phyloP scores from a whole-genome alignment of 2,113 vertebrate genomes.

The Pardalotus punctatus region DNA sequence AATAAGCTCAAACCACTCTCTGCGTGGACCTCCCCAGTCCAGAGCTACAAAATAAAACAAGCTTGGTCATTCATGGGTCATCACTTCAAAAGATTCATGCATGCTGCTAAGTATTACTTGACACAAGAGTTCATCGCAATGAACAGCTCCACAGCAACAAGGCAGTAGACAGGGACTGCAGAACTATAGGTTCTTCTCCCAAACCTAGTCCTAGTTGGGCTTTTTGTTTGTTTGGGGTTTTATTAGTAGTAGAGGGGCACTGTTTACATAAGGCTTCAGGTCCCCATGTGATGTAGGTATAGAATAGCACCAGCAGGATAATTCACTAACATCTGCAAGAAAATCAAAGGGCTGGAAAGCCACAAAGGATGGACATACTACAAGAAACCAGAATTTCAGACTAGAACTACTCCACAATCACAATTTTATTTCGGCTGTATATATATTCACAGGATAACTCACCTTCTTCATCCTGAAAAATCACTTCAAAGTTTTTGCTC shows the following conservation, averaged over 20 bases:
- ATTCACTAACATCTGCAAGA: not conserved
- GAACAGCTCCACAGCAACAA: not conserved
- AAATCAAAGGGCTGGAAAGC: not conserved
- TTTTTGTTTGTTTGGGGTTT: not conserved
- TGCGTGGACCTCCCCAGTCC: slow-evolving; percentile 96
- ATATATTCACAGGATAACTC: slow-evolving; percentile 28
- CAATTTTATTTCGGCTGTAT: not conserved
- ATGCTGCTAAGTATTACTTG: not conserved
- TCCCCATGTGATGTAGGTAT: not conserved
- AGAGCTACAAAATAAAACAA: slow-evolving; percentile 80
- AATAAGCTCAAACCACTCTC: slow-evolving; percentile 97
- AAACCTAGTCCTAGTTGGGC: not conserved
- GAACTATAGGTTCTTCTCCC: not conserved
- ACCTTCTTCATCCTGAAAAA: slow-evolving; percentile 99
- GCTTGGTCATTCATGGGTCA: not conserved
- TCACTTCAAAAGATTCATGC: not conserved
- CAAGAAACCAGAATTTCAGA: not conserved
- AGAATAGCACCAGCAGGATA: not conserved
- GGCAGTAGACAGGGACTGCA: not conserved
- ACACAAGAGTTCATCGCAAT: rapidly evolving
- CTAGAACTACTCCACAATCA: not conserved
- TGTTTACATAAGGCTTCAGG: not conserved
- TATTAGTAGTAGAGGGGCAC: not conserved
- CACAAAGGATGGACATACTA: not conserved
- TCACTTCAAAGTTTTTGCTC: slow-evolving; percentile 98